Conservation (phyloP, 2,888 invertebrate species). For the Catocala fraxini region DNA sequence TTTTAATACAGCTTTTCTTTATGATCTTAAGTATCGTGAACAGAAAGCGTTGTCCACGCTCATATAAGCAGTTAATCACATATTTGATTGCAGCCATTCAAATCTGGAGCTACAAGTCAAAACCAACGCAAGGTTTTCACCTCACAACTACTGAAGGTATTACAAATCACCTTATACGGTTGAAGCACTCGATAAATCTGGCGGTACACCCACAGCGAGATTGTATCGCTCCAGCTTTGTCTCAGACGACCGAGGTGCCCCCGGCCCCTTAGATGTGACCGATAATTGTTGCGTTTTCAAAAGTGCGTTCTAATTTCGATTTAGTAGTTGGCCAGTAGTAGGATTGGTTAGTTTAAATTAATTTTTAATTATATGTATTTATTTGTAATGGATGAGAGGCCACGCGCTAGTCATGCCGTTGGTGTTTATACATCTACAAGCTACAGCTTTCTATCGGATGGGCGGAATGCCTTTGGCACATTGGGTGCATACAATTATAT, state of each 20-base stretch:
- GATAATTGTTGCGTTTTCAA: slow-evolving; percentile 72
- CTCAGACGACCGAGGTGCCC: slow-evolving; percentile 69
- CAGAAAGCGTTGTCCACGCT: not conserved
- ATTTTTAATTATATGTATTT: too few relatives aligned
- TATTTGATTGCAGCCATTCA: not conserved
- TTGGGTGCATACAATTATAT: too few relatives aligned
- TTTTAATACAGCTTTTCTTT: too few relatives aligned
- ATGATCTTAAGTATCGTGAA: too few relatives aligned
- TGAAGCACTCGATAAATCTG: slow-evolving; percentile 78
- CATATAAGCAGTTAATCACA: not conserved
- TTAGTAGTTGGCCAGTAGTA: slow-evolving; percentile 2
- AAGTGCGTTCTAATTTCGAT: slow-evolving; percentile 45
- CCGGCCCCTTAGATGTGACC: slow-evolving; percentile 69
- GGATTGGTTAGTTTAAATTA: not conserved
- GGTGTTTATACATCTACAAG: too few relatives aligned
- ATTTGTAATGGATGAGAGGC: too few relatives aligned
- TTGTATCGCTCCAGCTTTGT: slow-evolving; percentile 72
- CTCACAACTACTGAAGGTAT: slow-evolving; percentile 60
- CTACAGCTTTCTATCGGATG: too few relatives aligned
- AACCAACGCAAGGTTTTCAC: slow-evolving; percentile 51
- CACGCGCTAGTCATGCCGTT: too few relatives aligned
- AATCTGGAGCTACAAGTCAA: slow-evolving; percentile 27
- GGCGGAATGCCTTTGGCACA: too few relatives aligned
- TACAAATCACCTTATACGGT: slow-evolving; percentile 80
- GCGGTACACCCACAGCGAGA: slow-evolving; percentile 76